Evolutionary conservation across 2,888 invertebrate species (phyloP), one percentile per base, ranked within the genome.

Genomic region (Bugula neritina): DNA sequence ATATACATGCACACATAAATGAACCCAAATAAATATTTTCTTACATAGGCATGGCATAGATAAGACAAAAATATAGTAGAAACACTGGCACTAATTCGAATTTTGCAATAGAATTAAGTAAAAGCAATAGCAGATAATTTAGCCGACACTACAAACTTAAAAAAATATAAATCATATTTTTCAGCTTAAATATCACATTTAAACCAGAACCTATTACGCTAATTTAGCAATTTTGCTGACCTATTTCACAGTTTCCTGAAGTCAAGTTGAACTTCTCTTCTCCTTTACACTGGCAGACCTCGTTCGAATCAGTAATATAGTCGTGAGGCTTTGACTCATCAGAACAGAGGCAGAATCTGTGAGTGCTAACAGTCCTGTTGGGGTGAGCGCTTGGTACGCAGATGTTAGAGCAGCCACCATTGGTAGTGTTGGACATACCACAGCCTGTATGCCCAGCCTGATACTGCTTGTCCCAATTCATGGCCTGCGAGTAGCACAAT

Each of bases 241-340:
- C 21, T 63, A 31, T 73, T 71, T 23, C 72, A 43, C 63, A 63
- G 63, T 31, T 25, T 13, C 63, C 63, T 31, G 31, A 31, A 13
- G 63, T 63, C 3, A 17, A 5, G 27, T 63, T 63, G n/a, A 63
- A 63, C 2, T 13, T 31, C 31, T 63, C 63, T 10, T 13, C 13
- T 13, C 5, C 34, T 3, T 63, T 27, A 63, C 63, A 63, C 5
- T 63, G 63, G 27, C 63, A 63, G 10, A 2, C 13, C 27, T 63
- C 63, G 10, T 13, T 63, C 31, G 63, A 25, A 10, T 27, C 31
- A 27, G 21, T 63, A 2, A 63, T 10, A 63, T 21, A 27, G 31
- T 13, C 10, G 63, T 25, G 31, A 13, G 63, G 34, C n/a, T 63
- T 63, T 13, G 63, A 25, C 34, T 63, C 63, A 10, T 63, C 63